These are phyloP conservation scores for Mus minutoides DNA, from an alignment of 2,797 vertebrate species.

Conservation along the genomic window DNA sequence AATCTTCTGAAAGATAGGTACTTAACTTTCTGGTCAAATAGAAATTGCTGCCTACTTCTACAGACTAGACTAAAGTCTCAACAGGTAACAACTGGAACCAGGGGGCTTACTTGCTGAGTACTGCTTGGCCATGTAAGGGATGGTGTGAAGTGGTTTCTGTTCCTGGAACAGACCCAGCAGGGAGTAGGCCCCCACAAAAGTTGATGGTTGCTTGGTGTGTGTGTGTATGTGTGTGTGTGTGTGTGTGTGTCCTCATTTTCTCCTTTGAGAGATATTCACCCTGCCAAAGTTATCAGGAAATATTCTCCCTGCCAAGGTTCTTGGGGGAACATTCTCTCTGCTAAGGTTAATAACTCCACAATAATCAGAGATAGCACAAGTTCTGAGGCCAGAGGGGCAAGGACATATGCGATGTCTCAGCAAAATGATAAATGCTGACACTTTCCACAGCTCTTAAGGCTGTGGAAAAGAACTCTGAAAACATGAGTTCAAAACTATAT, in stretches of 20 bases:
- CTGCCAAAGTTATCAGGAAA: neutral
- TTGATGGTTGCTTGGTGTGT: neutral
- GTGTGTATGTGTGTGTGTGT: neutral
- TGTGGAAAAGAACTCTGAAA: neutral
- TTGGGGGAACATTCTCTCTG: neutral
- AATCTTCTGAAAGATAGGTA: neutral
- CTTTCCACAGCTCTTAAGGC: neutral
- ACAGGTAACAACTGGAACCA: neutral
- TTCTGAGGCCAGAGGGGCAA: neutral
- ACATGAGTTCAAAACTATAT: neutral
- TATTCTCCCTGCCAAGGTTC: neutral
- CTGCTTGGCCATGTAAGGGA: neutral
- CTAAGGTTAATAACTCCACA: neutral
- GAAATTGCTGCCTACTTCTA: neutral
- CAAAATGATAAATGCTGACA: neutral
- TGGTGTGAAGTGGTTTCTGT: neutral
- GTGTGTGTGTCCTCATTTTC: neutral
- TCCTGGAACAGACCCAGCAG: neutral
- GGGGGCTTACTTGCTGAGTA: neutral
- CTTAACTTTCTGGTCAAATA: neutral
- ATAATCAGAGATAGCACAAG: neutral
- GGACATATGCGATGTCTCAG: neutral
- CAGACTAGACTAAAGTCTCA: neutral
- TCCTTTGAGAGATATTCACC: neutral
- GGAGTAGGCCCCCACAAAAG: neutral